Conservation (phyloP, 2,113 vertebrate species). For the Sciurus niger region DNA sequence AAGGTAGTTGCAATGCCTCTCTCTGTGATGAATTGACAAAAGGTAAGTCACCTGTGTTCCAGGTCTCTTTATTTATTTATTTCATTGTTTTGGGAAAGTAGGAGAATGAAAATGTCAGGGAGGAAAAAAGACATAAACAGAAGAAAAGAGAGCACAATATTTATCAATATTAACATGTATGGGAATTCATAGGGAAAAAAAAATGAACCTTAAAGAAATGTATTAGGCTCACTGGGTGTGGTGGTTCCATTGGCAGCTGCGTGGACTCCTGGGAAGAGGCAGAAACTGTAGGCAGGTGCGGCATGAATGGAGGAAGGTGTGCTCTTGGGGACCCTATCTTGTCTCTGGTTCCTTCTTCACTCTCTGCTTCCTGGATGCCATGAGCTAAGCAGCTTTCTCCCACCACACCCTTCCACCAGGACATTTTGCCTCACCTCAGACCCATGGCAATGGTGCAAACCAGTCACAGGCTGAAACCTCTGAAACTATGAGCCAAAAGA, state of each 20-base stretch:
- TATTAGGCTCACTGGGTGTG: neutral
- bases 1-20: too few relatives aligned
- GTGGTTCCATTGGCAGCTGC: neutral
- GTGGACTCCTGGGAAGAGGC: neutral
- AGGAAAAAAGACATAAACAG: neutral
- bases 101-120: neutral
- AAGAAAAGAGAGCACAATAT: neutral
- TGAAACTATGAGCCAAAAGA: neutral
- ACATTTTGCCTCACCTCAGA: too few relatives aligned
- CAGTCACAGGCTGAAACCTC: neutral
- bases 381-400: neutral
- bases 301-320: neutral
- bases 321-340: neutral
- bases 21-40: neutral
- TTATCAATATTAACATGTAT: neutral
- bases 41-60: neutral
- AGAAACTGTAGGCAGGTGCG: too few relatives aligned
- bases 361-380: neutral
- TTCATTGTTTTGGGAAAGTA: neutral
- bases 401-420: neutral
- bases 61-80: neutral
- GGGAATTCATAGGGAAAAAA: neutral
- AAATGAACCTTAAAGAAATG: neutral
- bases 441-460: neutral
- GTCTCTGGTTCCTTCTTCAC: neutral